Conservation (phyloP, 2,888 invertebrate genomes). For the Gastrophysa polygoni region DNA sequence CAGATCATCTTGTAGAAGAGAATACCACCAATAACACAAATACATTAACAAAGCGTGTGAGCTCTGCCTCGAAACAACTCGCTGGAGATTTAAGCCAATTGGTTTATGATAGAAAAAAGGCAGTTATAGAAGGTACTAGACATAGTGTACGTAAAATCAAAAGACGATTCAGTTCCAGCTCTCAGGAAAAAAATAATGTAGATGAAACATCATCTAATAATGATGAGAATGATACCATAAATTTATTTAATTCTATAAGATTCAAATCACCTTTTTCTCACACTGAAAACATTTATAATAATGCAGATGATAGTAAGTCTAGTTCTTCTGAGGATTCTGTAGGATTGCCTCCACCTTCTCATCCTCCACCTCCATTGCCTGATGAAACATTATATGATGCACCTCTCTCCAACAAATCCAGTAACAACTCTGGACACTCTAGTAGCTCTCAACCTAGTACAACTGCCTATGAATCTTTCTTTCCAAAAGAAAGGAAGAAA, state of each 20-base stretch:
- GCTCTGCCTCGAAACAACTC: slow-evolving; percentile 63
- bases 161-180: slow-evolving; percentile 49
- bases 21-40: slow-evolving; percentile 31
- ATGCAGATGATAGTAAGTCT: slow-evolving; percentile 44
- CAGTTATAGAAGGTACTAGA: slow-evolving; percentile 69
- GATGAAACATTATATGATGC: slow-evolving; percentile 65
- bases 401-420: slow-evolving; percentile 49
- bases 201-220: slow-evolving; percentile 28
- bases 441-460: slow-evolving; percentile 37
- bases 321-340: slow-evolving; percentile 40
- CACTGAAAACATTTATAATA: slow-evolving; percentile 44
- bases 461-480: slow-evolving; percentile 58
- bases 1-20: not conserved
- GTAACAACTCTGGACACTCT: slow-evolving; percentile 54
- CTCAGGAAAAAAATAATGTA: slow-evolving; percentile 36
- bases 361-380: slow-evolving; percentile 65
- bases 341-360: slow-evolving; percentile 63
- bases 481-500: slow-evolving; percentile 48
- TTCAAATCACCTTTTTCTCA: slow-evolving; percentile 46
- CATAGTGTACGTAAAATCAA: slow-evolving; percentile 57
- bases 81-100: slow-evolving; percentile 63
- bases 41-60: slow-evolving; percentile 54
- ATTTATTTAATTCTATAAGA: slow-evolving; percentile 63
- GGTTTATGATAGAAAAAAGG: slow-evolving; percentile 64
- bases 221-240: slow-evolving; percentile 44